Percentiles rank a stretch among this genome's conserved stretches.
Conservation (phyloP, 1,140 invertebrate species). For the Lepidurus packardi region DNA sequence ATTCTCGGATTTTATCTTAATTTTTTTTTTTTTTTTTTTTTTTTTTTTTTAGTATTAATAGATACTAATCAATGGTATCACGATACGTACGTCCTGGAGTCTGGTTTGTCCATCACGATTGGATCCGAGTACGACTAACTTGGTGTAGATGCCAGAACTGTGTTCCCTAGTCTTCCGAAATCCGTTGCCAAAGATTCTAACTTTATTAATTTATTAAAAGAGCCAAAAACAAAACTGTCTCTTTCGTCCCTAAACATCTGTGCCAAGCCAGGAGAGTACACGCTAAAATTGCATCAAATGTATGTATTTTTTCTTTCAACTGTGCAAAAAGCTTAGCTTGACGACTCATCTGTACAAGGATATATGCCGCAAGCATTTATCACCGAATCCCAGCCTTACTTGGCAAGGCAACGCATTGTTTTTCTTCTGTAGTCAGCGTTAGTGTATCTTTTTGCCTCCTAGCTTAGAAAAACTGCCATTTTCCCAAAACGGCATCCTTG, state of each 20-base stretch:
- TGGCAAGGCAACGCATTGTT: not conserved
- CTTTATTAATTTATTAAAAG: constrained; percentile 7
- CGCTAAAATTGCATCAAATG: constrained; percentile 6
- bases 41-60: constrained; percentile 40
- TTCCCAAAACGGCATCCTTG: constrained; percentile 82
- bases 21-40: constrained; percentile 34
- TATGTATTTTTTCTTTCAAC: constrained; percentile 6
- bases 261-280: not conserved
- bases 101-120: constrained; percentile 34
- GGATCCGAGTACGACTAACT: constrained; percentile 40
- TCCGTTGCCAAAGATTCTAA: not conserved
- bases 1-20: constrained; percentile 20
- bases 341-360: constrained; percentile 14
- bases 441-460: not conserved
- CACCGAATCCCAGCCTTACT: not conserved
- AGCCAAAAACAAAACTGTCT: not conserved
- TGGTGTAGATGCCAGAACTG: not conserved
- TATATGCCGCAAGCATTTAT: not conserved
- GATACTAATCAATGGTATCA: constrained; percentile 55
- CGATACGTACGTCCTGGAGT: constrained; percentile 45
- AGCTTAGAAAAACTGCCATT: constrained; percentile 73
- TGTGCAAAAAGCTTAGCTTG: constrained; percentile 11
- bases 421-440: not conserved
- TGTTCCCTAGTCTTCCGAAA: constrained; percentile 16
- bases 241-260: not conserved